Base-by-base conservation (phyloP, 2,888 invertebrate genomes). In the Drosophila imparisetae region DNA sequence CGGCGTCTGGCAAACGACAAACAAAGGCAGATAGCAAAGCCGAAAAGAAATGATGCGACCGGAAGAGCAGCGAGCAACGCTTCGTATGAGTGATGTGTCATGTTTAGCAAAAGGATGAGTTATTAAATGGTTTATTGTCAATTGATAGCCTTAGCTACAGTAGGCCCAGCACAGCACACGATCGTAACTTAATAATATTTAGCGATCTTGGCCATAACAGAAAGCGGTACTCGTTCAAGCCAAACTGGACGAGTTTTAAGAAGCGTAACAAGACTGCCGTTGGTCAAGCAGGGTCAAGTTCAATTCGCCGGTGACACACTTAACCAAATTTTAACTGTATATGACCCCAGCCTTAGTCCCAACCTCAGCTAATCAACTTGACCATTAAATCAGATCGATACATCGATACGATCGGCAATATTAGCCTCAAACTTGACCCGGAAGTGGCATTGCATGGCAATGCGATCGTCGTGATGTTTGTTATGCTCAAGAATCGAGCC, bases 241-340 rank as follows among this genome's bases (percentile, higher is more conserved):
- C 66, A 60, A 75, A 72, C 71, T 72, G 60, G 57, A 68, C 76
- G 67, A 80, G 65, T 71, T 71, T 53, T 55, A 54, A 42, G n/a
- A 45, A 65, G 40, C 61, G 63, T 50, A 60, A 58, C 32, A 52
- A 49, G 54, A 67, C 36, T 68, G 42, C 13, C 52, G 58, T 64
- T 59, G 54, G 48, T 54, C 58, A 60, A 67, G 71, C 86, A 78
- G 78, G 90, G 83, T 86, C 86, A 86, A 86, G 86, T 90, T 86
- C 86, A 90, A 89, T 83, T 75, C 38, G 80, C 86, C 86, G 86
- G 89, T 86, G 90, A 90, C 86, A 87, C 90, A 86, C 77, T 88
- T 88, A 83, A 50, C 38, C 63, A 63, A 64, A 72, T 66, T 74
- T 85, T 67, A 84, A 79, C 89, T 68, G 55, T 40, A 52, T 21